Conservation (phyloP, 1,140 invertebrate species). For the Anastrepha obliqua region DNA sequence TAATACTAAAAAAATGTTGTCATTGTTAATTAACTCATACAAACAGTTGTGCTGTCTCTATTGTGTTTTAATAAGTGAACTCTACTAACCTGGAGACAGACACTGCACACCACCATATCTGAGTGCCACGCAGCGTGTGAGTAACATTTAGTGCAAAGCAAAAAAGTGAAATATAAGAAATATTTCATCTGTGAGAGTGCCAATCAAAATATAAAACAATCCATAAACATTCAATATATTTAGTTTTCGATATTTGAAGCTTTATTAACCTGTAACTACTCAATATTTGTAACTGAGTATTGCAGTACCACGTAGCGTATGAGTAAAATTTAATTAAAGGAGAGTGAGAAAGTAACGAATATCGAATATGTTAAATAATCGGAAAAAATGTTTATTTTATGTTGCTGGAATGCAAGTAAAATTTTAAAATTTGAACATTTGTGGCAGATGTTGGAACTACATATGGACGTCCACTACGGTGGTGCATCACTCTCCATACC, state of each 20-base stretch:
- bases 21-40: conserved; percentile 35
- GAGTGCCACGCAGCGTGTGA: not conserved
- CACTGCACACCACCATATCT: not conserved
- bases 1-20: not conserved
- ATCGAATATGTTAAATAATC: too few species aligned
- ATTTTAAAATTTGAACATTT: too few species aligned
- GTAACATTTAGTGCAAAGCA: not conserved
- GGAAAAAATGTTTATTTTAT: too few species aligned
- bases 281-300: too few species aligned
- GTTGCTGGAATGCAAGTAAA: too few species aligned
- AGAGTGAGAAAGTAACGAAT: not conserved
- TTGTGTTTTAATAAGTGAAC: not conserved
- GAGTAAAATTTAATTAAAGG: not conserved
- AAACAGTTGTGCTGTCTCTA: conserved; percentile 11
- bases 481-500: too few species aligned
- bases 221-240: not conserved
- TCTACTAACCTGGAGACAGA: conserved; percentile 24
- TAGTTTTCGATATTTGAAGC: not conserved
- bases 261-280: not conserved
- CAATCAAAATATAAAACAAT: too few species aligned
- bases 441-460: too few species aligned
- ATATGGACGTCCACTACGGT: too few species aligned
- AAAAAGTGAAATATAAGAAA: not conserved
- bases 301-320: not conserved
- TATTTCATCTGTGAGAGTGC: too few species aligned